Evolutionary conservation across 2,113 vertebrate species (phyloP).

Genomic region (Cyanoliseus patagonus): DNA sequence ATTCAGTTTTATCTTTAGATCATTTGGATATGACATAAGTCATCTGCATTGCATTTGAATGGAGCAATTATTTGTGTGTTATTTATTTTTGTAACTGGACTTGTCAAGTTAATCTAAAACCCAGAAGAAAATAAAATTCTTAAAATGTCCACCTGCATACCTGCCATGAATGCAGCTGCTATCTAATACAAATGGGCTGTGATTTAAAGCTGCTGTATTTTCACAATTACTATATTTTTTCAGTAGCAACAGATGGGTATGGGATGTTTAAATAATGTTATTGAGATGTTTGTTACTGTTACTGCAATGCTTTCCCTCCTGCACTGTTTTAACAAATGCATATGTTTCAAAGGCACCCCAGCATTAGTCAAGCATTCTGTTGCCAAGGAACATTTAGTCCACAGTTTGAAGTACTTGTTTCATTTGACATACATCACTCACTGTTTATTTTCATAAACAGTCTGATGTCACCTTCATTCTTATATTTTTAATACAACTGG

Average conservation of each 20-base stretch:
- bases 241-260: neutral
- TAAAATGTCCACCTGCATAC: neutral
- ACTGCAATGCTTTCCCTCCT: neutral
- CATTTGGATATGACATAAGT: neutral
- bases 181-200: neutral
- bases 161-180: neutral
- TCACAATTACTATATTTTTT: neutral
- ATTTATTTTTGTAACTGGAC: neutral
- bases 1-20: neutral
- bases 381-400: constrained; percentile 37
- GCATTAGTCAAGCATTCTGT: neutral
- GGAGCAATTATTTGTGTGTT: neutral
- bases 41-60: neutral
- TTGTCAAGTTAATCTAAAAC: neutral
- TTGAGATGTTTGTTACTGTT: neutral
- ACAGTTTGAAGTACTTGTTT: constrained; percentile 11
- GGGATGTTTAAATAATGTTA: neutral
- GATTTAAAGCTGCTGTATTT: neutral
- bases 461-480: neutral
- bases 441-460: neutral
- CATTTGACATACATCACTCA: neutral
- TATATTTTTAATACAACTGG: neutral
- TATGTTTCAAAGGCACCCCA: neutral
- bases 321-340: neutral
- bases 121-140: neutral